Conservation (phyloP, 1,140 invertebrate species). For the Diachasma alloeum region DNA sequence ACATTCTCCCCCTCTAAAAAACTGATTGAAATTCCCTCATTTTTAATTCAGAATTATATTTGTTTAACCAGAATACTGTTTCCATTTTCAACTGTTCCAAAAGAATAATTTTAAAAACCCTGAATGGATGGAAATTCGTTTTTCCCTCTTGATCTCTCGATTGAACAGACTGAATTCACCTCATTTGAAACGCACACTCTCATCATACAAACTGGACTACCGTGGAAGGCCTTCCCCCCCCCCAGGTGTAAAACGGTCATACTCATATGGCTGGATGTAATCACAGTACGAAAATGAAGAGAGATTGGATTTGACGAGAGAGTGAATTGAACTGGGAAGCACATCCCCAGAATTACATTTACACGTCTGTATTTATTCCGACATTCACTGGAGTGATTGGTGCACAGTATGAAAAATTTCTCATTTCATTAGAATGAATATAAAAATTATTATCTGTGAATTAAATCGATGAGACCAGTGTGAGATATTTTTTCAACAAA, state of each 20-base stretch:
- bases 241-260: neutral
- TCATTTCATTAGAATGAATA: neutral
- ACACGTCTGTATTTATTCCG: slow-evolving; percentile 1
- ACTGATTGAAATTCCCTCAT: too few relatives aligned
- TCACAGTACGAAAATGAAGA: slow-evolving; percentile 18
- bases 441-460: neutral
- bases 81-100: too few relatives aligned
- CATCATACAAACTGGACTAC: neutral
- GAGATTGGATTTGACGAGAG: slow-evolving; percentile 21
- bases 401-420: neutral
- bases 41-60: too few relatives aligned
- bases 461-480: too few relatives aligned
- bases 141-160: neutral
- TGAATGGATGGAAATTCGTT: neutral
- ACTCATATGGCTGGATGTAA: neutral
- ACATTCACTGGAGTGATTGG: neutral
- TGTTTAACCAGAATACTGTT: too few relatives aligned
- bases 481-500: too few relatives aligned
- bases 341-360: neutral
- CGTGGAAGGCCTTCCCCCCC: neutral
- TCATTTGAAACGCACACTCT: neutral
- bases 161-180: slow-evolving; percentile 15
- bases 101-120: too few relatives aligned
- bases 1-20: too few relatives aligned
- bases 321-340: slow-evolving; percentile 15